phyloP scores from a whole-genome alignment of 2,888 invertebrate genomes.

The Andrena bucephala region DNA sequence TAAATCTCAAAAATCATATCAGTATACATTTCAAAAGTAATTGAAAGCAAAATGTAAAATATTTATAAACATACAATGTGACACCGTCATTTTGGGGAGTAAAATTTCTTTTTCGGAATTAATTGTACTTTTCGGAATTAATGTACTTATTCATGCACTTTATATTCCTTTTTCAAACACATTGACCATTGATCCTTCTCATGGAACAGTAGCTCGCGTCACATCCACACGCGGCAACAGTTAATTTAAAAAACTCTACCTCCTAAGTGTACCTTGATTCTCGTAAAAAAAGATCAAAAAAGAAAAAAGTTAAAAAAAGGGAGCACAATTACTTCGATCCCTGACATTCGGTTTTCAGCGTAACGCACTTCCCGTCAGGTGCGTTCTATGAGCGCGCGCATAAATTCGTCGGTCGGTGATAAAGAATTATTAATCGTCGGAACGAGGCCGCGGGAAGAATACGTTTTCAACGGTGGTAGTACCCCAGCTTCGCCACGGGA shows the following conservation, averaged over 20 bases:
- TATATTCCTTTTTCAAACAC: too few relatives aligned
- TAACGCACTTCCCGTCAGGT: slow-evolving; percentile 67
- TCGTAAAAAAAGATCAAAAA: not conserved
- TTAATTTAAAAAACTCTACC: not conserved
- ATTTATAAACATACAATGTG: too few relatives aligned
- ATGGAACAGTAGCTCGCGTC: not conserved
- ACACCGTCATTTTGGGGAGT: too few relatives aligned
- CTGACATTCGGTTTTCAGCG: slow-evolving; percentile 33
- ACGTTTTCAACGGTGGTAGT: slow-evolving; percentile 38
- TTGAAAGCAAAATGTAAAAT: too few relatives aligned
- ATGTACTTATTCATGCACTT: too few relatives aligned
- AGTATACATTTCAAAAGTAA: not conserved
- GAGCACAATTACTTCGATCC: slow-evolving; percentile 50
- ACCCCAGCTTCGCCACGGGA: slow-evolving; percentile 43
- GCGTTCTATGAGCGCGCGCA: slow-evolving; percentile 48
- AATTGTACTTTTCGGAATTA: too few relatives aligned
- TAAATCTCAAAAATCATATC: not conserved
- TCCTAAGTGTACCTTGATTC: too few relatives aligned
- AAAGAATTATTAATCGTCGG: slow-evolving; percentile 63
- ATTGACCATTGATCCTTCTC: not conserved
- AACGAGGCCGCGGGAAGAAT: slow-evolving; percentile 40
- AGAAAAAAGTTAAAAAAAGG: not conserved
- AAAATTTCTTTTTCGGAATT: too few relatives aligned
- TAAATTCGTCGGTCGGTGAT: slow-evolving; percentile 45
- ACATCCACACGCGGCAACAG: not conserved